phyloP scores from a whole-genome alignment of 2,797 vertebrate genomes.

The Chaetodon trifasciatus region DNA sequence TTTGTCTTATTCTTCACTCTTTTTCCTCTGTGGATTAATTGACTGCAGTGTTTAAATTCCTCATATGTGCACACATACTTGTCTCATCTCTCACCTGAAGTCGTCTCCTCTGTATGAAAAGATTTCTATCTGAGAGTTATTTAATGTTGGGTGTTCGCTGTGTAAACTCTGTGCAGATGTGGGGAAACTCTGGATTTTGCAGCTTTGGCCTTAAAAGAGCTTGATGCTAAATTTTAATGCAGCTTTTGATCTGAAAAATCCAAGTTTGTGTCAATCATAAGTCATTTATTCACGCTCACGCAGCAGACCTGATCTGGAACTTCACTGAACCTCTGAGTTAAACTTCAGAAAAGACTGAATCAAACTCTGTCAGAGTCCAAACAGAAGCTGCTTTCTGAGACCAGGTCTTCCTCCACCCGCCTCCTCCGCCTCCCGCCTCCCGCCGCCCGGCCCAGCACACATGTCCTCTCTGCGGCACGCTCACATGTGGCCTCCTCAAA shows the following conservation, averaged over 20 bases:
- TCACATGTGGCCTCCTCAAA: constrained; percentile 55
- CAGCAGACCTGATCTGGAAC: background rate
- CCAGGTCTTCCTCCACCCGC: constrained; percentile 19
- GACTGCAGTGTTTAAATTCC: too few relatives aligned
- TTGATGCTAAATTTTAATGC: background rate
- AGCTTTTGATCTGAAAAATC: background rate
- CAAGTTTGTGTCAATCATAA: background rate
- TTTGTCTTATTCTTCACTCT: too few relatives aligned
- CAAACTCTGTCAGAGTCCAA: constrained; percentile 44
- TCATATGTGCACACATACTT: too few relatives aligned
- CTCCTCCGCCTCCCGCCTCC: constrained; percentile 1
- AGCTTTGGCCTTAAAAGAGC: background rate
- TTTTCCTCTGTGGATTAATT: too few relatives aligned
- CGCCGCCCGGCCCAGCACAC: constrained; percentile 1
- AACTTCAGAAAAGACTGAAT: constrained; percentile 42
- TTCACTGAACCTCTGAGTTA: constrained; percentile 6
- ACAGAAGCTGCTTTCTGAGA: constrained; percentile 67
- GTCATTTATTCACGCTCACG: background rate
- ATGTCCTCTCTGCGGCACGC: constrained; percentile 2
- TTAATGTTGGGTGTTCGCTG: too few relatives aligned
- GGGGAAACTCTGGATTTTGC: background rate
- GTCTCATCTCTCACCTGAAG: too few relatives aligned
- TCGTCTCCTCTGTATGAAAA: too few relatives aligned
- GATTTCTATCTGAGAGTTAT: too few relatives aligned
- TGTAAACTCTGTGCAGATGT: background rate